Evolutionary conservation across 2,888 invertebrate species (phyloP).

Genomic region (Serripes groenlandicus): DNA sequence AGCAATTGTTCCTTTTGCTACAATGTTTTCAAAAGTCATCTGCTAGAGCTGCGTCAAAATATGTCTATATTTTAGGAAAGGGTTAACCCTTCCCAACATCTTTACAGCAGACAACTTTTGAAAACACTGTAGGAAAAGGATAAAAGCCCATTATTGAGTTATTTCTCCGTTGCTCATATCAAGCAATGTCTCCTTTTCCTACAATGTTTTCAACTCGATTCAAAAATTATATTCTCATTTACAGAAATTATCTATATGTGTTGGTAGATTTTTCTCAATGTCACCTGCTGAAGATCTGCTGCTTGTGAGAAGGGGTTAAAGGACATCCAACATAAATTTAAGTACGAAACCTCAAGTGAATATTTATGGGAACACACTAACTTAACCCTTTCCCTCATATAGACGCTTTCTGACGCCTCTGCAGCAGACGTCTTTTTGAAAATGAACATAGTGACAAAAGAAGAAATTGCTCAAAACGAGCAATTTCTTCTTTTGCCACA

Average conservation of each 20-base stretch:
- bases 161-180: too few relatives aligned
- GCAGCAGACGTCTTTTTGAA: background rate
- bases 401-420: background rate
- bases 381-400: background rate
- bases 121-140: slow-evolving; percentile 11
- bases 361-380: too few relatives aligned
- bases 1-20: background rate
- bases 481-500: background rate
- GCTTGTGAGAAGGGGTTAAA: too few relatives aligned
- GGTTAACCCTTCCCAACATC: too few relatives aligned
- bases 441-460: background rate
- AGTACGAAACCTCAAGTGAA: too few relatives aligned
- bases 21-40: background rate
- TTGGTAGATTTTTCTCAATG: too few relatives aligned
- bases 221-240: too few relatives aligned
- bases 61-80: background rate
- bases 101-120: too few relatives aligned
- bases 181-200: slow-evolving; percentile 6
- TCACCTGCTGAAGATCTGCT: too few relatives aligned
- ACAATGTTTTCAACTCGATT: slow-evolving; percentile 15
- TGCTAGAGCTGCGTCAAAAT: background rate
- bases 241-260: too few relatives aligned
- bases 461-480: background rate
- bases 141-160: slow-evolving; percentile 3
- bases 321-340: background rate